Base-by-base conservation (phyloP, 1,140 invertebrate species). In the Cecropterus lyciades region DNA sequence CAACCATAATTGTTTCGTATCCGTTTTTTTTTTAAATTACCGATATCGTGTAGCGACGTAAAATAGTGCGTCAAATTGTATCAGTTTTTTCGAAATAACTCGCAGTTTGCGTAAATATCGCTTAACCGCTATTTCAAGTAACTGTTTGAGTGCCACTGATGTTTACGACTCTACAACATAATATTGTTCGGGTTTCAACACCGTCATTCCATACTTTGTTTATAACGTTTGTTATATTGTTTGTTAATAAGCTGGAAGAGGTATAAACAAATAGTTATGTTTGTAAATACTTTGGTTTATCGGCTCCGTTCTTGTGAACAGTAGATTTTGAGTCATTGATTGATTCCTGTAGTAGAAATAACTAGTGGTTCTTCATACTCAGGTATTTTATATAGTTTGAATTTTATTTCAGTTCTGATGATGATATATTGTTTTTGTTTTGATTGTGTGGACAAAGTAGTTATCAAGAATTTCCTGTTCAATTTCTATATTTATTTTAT, bases 41-140 rank as follows among this genome's bases (percentile, higher is more conserved):
- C 30, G 27, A 53, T 16, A 33, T 37, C 51, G 33, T 53, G 51
- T 37, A 53, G 16, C 55, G 42, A 37, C 55, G 42, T 13, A 46
- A 45, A 27, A 57, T 11, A 27, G 20, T 45, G 42, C 42, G 40
- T 57, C 30, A 15, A 51, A 13, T 37, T 30, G 24, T 30, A 27
- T 27, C 3, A 15, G 20, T 30, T 59, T 53, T 57, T 59, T 59
- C 56, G 24, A 48, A 46, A 60, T n/a, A 49, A 3, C 40, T 14
- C 45, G 27, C 30, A 24, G 30, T 49, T 60, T 16, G 57, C 43
- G 27, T 49, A 60, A 48, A 48, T 49, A 15, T 37, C 14, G 27
- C 15, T 37, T 60, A 27, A 67, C 48, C 9, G 24, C 16, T 46
- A 43, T 67, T 60, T 60, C 37, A 46, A 20, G 65, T 53, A 52